Base-by-base conservation (phyloP, 2,797 vertebrate genomes). In the Rhodeus uyekii region DNA sequence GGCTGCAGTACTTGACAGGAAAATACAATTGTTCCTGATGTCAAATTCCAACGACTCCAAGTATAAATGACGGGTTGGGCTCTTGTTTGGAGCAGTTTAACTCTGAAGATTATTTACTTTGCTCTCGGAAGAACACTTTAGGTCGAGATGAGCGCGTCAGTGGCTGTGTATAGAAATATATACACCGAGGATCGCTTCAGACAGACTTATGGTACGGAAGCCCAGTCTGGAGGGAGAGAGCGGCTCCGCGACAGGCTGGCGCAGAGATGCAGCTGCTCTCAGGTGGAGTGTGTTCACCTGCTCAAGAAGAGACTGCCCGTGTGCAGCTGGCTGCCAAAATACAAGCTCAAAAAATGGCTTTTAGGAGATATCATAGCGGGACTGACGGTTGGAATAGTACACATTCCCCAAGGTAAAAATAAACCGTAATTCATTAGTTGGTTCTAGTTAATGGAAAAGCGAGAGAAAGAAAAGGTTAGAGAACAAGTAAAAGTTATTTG, bases 331-430 rank as follows among this genome's bases (percentile, higher is more conserved):
- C 91, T 98, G 83, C 96, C 96, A 12, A 90, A 86, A 63, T 98
- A 98, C 93, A 94, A 92, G 81, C 90, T 95, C 29, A 94, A 90
- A 90, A 94, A 95, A 89, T 98, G 96, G 95, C 92, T 97, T 46
- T 89, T 97, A 36, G 96, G 96, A 89, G 97, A 98, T 34, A 92
- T 93, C 0, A 86, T 97, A 71, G 96, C 95, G 0, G 97, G 97
- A 48, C 88, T 97, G 84, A 98, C 96, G 0, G 97, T 98, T 42
- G 97, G 97, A 13, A 92, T 98, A 68, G 94, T 98, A 36, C 97
- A 98, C 88, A 97, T 98, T 82, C 97, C 97, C 0, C 97, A 98
- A 93, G 97, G 96, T 97, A 88, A 48, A 67, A 13, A 39, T 16
- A 27, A 75, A 55, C 36, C n/a, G 58, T 39, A 55, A 36, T 38